phyloP scores from a whole-genome alignment of 2,113 vertebrate genomes.

The Oryzias woworae region DNA sequence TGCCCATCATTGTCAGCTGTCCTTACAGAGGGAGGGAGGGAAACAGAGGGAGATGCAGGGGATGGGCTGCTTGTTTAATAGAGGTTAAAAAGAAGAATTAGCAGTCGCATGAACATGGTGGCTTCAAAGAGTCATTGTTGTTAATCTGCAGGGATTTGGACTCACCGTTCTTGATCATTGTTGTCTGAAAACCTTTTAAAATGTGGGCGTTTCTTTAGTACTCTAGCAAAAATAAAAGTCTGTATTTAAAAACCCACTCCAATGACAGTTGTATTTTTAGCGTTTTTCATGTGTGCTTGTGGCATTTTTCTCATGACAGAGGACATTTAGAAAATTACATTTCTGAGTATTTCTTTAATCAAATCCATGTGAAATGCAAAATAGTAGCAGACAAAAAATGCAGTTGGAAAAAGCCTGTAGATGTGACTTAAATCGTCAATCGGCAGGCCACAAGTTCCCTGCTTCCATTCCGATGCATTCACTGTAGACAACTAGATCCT shows the following conservation, averaged over 20 bases:
- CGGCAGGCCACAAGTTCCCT: too few relatives aligned
- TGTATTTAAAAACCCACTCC: neutral
- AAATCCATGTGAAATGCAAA: too few relatives aligned
- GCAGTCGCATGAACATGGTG: slow-evolving; percentile 51
- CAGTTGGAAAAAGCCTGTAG: too few relatives aligned
- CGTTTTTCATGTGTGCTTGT: too few relatives aligned
- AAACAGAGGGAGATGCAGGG: slow-evolving; percentile 39
- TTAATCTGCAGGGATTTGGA: too few relatives aligned
- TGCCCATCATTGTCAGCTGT: slow-evolving; percentile 59
- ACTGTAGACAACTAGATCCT: too few relatives aligned
- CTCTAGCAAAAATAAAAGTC: neutral
- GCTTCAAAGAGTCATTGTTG: neutral
- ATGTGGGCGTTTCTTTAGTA: neutral
- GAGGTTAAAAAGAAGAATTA: slow-evolving; percentile 71
- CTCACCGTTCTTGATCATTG: neutral
- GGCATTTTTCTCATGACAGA: too few relatives aligned
- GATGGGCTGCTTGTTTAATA: slow-evolving; percentile 76
- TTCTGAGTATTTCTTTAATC: too few relatives aligned
- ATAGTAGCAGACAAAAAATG: too few relatives aligned
- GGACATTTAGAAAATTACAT: too few relatives aligned
- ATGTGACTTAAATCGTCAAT: too few relatives aligned
- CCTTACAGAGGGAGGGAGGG: slow-evolving; percentile 26
- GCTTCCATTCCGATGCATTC: too few relatives aligned
- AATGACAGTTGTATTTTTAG: neutral
- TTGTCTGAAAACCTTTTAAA: slow-evolving; percentile 1